Conservation (phyloP, 2,113 vertebrate species). For the Vidua macroura region DNA sequence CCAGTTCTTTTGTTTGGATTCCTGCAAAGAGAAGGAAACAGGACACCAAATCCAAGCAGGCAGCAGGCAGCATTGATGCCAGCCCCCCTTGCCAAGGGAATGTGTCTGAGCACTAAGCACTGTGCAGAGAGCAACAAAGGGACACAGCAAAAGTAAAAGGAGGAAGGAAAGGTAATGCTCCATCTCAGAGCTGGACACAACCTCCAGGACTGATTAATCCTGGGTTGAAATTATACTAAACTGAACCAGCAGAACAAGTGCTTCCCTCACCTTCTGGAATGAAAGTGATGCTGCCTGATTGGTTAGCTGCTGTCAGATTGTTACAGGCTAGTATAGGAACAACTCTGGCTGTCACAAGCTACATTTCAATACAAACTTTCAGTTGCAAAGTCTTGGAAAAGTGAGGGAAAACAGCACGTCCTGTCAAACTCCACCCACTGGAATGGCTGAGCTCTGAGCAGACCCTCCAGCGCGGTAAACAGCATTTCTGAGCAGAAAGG, state of each 20-base stretch:
- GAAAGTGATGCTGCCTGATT: neutral
- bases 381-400: neutral
- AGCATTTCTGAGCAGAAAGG: neutral
- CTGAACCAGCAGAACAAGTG: neutral
- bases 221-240: neutral
- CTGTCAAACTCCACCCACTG: neutral
- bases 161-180: neutral
- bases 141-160: neutral
- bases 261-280: neutral
- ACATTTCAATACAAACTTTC: neutral
- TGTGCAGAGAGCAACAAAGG: neutral
- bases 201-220: neutral
- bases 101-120: neutral
- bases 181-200: neutral
- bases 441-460: neutral
- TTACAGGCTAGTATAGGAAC: neutral
- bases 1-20: neutral
- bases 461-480: neutral
- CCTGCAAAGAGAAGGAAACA: neutral
- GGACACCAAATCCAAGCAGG: neutral
- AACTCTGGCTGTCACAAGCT: neutral
- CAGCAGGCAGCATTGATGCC: neutral
- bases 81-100: neutral
- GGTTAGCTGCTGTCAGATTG: neutral
- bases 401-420: neutral